Evolutionary conservation across 2,113 vertebrate species (phyloP).

Genomic region (Micromys minutus): DNA sequence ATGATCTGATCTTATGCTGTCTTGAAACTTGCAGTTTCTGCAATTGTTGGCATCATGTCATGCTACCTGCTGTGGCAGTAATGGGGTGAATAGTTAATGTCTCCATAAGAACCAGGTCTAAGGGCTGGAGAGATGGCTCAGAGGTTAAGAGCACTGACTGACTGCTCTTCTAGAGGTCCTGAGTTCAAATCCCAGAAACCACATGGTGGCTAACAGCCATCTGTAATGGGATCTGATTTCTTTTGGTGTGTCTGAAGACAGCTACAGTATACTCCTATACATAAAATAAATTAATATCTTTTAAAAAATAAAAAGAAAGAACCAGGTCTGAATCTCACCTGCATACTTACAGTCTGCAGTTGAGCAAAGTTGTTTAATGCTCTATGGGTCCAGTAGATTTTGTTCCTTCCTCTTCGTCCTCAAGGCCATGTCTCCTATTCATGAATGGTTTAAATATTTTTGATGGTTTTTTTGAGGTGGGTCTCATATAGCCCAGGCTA

Average conservation of each 20-base stretch:
- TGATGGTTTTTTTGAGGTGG: background rate
- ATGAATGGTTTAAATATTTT: slow-evolving; percentile 3
- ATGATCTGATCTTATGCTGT: background rate
- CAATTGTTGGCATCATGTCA: background rate
- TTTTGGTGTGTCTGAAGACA: too few species aligned
- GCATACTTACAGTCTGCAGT: background rate
- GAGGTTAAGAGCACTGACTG: too few species aligned
- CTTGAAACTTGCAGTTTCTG: background rate
- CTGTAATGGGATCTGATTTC: too few species aligned
- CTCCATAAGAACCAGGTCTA: background rate
- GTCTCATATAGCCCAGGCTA: background rate
- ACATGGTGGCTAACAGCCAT: too few species aligned
- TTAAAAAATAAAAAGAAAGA: too few species aligned
- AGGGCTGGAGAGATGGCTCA: too few species aligned
- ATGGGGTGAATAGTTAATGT: background rate
- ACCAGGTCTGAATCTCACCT: background rate
- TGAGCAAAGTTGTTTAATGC: background rate
- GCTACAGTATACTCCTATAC: too few species aligned
- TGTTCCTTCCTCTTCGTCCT: background rate
- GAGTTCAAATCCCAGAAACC: too few species aligned
- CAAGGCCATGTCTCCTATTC: background rate
- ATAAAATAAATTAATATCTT: too few species aligned
- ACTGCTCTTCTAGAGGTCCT: too few species aligned
- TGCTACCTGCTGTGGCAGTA: background rate
- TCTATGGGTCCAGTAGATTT: background rate